Evolutionary conservation across 2,797 vertebrate genomes (phyloP), one percentile per base, ranked within the genome.

Genomic region (Pelochelys cantorii): DNA sequence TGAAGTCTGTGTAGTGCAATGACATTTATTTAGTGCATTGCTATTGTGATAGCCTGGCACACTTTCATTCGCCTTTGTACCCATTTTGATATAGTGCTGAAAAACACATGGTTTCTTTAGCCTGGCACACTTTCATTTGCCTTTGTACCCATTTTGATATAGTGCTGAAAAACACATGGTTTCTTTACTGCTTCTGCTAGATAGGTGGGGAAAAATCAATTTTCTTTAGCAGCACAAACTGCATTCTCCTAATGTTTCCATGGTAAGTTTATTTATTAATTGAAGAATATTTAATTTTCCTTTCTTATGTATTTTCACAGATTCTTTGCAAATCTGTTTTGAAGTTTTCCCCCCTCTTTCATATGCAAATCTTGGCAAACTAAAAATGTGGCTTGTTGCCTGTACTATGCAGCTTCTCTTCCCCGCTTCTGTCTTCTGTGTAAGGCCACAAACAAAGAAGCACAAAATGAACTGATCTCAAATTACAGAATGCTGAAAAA

Each of bases 401-500:
- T 94, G 91, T 87, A 54, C 34, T 82, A 57, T 92, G 90, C 87
- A 90, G 37, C 31, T 88, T 84, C 52, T 2, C 0, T 91, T 74
- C 91, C 89, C 56, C 3, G 78, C 89, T 90, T 87, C 31, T 88
- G 78, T 93, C 85, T 89, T 78, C 89, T 54, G 88, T 95, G 80
- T 75, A 94, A 91, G 84, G 91, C 91, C 94, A 90, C 95, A 97
- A 97, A 96, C 94, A 96, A 89, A 91, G 80, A 92, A 88, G 90
- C 83, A 89, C 60, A 90, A 94, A 92, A 68, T 88, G 85, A 94
- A 75, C 90, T 82, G 90, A 91, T 90, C 52, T 88, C 88, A 95
- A 93, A 95, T 93, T 92, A 96, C 85, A 86, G 85, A 84, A 82
- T 95, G 90, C 88, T 92, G 95, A 93, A 96, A 71, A 97, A 97